phyloP scores from a whole-genome alignment of 2,888 invertebrate genomes.

The Ecliptopera silaceata region DNA sequence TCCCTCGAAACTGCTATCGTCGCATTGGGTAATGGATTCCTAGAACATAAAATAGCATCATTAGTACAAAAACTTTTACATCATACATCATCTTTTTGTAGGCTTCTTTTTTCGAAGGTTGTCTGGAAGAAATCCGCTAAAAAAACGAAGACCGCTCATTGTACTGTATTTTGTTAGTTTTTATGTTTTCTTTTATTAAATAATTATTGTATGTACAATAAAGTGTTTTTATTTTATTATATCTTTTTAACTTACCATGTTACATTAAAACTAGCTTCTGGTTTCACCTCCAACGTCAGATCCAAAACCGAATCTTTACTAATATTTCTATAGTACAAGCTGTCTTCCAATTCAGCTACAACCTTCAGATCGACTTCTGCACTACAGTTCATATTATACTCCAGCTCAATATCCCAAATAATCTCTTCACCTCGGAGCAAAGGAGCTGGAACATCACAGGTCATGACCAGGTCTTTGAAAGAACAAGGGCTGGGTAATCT shows the following conservation, averaged over 20 bases:
- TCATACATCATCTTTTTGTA: too few species aligned
- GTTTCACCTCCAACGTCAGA: conserved; percentile 48
- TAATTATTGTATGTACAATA: too few species aligned
- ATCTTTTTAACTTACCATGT: conserved; percentile 67
- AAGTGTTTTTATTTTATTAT: too few species aligned
- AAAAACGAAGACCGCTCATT: too few species aligned
- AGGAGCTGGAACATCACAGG: conserved; percentile 63
- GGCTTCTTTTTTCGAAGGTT: too few species aligned
- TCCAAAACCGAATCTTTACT: conserved; percentile 46
- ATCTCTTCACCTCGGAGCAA: conserved; percentile 53
- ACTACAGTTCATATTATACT: conserved; percentile 51
- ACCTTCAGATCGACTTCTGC: conserved; percentile 47
- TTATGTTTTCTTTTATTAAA: too few species aligned
- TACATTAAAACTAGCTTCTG: conserved; percentile 54
- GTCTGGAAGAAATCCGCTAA: too few species aligned
- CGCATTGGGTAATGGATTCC: conserved; percentile 60
- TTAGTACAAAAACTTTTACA: too few species aligned
- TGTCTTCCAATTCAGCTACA: conserved; percentile 54
- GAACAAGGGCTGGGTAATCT: conserved; percentile 64
- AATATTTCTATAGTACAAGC: conserved; percentile 53
- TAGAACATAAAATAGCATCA: too few species aligned
- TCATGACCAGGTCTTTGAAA: conserved; percentile 54
- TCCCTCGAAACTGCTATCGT: conserved; percentile 63
- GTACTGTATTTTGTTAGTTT: too few species aligned
- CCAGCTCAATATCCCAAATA: conserved; percentile 66